phyloP scores from a whole-genome alignment of 2,888 invertebrate species.

The Portevinia maculata region DNA sequence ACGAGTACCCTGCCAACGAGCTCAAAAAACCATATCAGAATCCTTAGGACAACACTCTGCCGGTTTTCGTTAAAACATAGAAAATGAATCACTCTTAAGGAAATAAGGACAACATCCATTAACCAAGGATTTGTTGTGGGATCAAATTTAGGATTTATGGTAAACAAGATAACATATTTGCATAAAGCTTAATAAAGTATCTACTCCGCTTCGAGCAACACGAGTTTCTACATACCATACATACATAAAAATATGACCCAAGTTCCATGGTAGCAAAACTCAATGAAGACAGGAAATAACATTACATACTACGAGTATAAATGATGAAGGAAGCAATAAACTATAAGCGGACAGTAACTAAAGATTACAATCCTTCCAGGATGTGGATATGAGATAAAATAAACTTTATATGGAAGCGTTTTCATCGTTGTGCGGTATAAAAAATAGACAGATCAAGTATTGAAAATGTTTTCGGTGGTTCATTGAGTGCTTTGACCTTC shows the following conservation, averaged over 20 bases:
- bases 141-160: conserved; percentile 44
- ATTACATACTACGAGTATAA: conserved; percentile 1
- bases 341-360: no score
- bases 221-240: no score
- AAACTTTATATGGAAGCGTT: no score
- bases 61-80: background rate
- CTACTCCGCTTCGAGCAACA: background rate
- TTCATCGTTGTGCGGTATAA: no score
- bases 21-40: background rate
- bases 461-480: no score
- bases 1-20: no score
- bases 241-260: no score
- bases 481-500: no score
- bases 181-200: conserved; percentile 40
- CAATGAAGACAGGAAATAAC: background rate
- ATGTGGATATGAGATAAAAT: no score
- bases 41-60: background rate
- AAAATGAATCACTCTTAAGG: conserved; percentile 12
- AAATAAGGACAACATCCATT: conserved; percentile 45
- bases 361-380: no score
- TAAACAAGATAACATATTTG: conserved; percentile 50
- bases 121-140: conserved; percentile 26
- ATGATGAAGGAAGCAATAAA: background rate
- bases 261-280: background rate
- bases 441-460: no score